Percentiles rank a stretch among this genome's conserved stretches.
Conservation (phyloP, 2,797 vertebrate species). For the Tinamus major region DNA sequence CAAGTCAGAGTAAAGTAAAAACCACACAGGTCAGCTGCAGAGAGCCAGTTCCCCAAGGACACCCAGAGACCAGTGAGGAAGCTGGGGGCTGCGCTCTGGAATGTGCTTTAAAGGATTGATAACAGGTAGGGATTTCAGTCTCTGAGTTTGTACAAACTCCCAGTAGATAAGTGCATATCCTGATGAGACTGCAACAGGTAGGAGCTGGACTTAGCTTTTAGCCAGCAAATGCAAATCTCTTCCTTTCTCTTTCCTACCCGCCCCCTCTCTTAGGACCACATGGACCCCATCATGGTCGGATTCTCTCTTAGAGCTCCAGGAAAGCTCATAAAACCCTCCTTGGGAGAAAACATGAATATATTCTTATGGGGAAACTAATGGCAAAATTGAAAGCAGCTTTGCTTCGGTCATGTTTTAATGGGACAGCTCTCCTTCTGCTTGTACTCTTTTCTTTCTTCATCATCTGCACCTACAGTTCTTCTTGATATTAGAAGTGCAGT, state of each 20-base stretch:
- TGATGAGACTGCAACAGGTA: not conserved
- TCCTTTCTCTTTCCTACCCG: not conserved
- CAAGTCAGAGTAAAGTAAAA: slow-evolving; percentile 7
- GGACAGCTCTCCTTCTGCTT: not conserved
- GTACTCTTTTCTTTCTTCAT: slow-evolving; percentile 1
- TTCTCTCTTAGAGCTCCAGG: not conserved
- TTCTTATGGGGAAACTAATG: not conserved
- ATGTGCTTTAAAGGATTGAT: not conserved
- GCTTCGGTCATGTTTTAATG: not conserved
- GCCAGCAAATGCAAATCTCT: not conserved
- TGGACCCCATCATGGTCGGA: not conserved
- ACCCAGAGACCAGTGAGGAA: not conserved
- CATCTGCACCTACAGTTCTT: not conserved
- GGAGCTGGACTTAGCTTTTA: not conserved
- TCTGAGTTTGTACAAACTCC: slow-evolving; percentile 6
- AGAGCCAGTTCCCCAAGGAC: not conserved
- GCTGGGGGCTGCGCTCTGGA: not conserved
- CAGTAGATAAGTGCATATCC: not conserved
- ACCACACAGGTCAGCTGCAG: not conserved
- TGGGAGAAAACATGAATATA: not conserved
- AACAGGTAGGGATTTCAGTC: not conserved
- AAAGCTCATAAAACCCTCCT: not conserved
- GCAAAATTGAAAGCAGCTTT: not conserved
- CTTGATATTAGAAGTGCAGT: not conserved
- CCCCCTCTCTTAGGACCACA: fast-evolving